Conservation (phyloP, 2,113 vertebrate genomes). For the Kryptolebias marmoratus region DNA sequence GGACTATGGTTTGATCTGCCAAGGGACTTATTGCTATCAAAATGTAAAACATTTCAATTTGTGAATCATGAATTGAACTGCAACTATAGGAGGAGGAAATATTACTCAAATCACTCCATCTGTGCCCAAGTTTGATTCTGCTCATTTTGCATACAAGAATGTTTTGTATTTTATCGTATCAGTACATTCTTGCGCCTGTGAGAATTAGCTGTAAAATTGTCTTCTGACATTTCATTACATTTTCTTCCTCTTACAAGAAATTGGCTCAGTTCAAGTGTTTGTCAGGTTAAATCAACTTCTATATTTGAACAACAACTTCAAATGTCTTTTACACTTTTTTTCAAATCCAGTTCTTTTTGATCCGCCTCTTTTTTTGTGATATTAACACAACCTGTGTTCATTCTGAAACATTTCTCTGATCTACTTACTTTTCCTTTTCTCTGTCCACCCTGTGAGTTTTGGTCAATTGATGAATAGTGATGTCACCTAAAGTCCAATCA, state of each 20-base stretch:
- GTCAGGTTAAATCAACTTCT: slow-evolving; percentile 42
- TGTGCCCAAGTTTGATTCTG: slow-evolving; percentile 54
- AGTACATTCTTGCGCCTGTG: slow-evolving; percentile 28
- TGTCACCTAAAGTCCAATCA: slow-evolving; percentile 67
- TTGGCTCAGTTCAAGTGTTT: slow-evolving; percentile 32
- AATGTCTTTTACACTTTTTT: slow-evolving; percentile 18
- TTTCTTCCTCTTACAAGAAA: slow-evolving; percentile 39
- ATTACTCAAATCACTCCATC: slow-evolving; percentile 59
- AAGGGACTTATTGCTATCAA: slow-evolving; percentile 67
- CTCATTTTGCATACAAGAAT: slow-evolving; percentile 40
- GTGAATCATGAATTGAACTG: slow-evolving; percentile 49
- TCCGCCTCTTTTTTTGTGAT: slow-evolving; percentile 20
- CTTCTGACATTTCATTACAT: slow-evolving; percentile 59
- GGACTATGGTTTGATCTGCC: slow-evolving; percentile 44
- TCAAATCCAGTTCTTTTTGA: slow-evolving; percentile 32
- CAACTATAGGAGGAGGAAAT: slow-evolving; percentile 44
- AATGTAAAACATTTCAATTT: slow-evolving; percentile 66
- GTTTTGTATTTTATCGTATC: slow-evolving; percentile 53
- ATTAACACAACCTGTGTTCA: slow-evolving; percentile 56
- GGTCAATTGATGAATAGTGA: slow-evolving; percentile 77
- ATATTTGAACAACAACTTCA: slow-evolving; percentile 32
- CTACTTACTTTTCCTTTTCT: slow-evolving; percentile 14
- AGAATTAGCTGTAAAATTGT: slow-evolving; percentile 46
- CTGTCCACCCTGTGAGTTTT: slow-evolving; percentile 38
- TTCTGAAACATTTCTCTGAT: slow-evolving; percentile 9